Base-by-base conservation (phyloP, 2,797 vertebrate genomes). In the Phrynocephalus guinanensis region DNA sequence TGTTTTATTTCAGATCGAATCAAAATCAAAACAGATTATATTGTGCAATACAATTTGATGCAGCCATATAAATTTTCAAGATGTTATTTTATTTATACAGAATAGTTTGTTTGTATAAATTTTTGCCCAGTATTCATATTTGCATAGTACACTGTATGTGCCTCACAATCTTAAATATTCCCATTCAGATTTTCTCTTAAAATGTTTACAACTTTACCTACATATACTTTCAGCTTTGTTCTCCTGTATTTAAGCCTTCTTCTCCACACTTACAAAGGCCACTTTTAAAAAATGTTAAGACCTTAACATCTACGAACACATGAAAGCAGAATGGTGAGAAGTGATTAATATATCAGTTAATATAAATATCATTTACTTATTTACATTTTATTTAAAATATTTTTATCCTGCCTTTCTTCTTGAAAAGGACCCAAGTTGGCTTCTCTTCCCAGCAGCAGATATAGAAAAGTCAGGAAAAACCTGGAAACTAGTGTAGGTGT, bases 21-120 rank as follows among this genome's bases (percentile, higher is more conserved):
- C 90, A 24, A 88, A 94, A 93, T 91, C 48, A 15, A 84, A 82
- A 93, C 26, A 85, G 90, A 87, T 77, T 72, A 0, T 75, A 82
- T 84, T n/a, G 80, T 13, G 26, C 44, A 79, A 90, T 13, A 89
- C 63, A 90, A 85, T n/a, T 87, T 44, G 7, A 20, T 56, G 81
- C 50, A 91, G 88, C 88, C 0, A 0, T 75, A 67, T 0, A 11
- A 88, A 38, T 87, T 79, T 48, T 92, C 90, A 87, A 24, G 86
- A 83, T 26, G 67, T 83, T 18, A 33, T 87, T 56, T 80, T 79
- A 79, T 38, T 84, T 88, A 20, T 24, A 92, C 85, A 90, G 44
- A 56, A 48, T 82, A 84, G 84, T 92, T 76, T 80, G 44, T 83
- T 79, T 90, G 82, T 18, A 30, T 6, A 86, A 52, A 26, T 72